Conservation (phyloP, 1,140 invertebrate genomes). For the Heliconius hermathena region DNA sequence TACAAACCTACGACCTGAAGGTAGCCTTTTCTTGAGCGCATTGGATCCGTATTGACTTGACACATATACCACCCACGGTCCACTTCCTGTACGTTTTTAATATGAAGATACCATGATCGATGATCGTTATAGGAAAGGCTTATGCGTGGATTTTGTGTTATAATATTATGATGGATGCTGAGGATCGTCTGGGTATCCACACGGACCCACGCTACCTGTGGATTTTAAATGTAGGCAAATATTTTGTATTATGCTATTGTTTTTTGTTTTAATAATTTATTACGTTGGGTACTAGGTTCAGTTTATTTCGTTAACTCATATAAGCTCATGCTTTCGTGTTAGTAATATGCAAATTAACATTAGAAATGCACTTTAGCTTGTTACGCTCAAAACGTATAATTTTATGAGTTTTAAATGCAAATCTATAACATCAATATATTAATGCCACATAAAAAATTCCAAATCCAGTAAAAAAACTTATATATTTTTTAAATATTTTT, state of each 20-base stretch:
- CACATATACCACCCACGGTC: constrained; percentile 94
- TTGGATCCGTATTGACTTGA: constrained; percentile 93
- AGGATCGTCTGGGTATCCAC: constrained; percentile 96
- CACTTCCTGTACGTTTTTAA: constrained; percentile 90
- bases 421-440: not conserved
- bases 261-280: not conserved
- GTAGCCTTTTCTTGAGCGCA: constrained; percentile 91
- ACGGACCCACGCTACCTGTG: constrained; percentile 93
- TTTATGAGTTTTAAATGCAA: not conserved
- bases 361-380: not conserved
- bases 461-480: not conserved
- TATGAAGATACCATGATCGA: constrained; percentile 93
- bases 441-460: no score
- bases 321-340: not conserved
- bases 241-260: not conserved
- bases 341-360: not conserved
- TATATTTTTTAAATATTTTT: not conserved
- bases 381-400: constrained; percentile 4
- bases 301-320: not conserved
- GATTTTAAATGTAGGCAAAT: not conserved
- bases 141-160: constrained; percentile 93
- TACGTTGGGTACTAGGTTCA: not conserved
- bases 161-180: constrained; percentile 94
- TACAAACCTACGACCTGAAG: constrained; percentile 93
- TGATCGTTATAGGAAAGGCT: constrained; percentile 93